These are phyloP conservation scores for Epinephelus lanceolatus DNA, from an alignment of 2,113 vertebrate genomes.

Conservation along the genomic window DNA sequence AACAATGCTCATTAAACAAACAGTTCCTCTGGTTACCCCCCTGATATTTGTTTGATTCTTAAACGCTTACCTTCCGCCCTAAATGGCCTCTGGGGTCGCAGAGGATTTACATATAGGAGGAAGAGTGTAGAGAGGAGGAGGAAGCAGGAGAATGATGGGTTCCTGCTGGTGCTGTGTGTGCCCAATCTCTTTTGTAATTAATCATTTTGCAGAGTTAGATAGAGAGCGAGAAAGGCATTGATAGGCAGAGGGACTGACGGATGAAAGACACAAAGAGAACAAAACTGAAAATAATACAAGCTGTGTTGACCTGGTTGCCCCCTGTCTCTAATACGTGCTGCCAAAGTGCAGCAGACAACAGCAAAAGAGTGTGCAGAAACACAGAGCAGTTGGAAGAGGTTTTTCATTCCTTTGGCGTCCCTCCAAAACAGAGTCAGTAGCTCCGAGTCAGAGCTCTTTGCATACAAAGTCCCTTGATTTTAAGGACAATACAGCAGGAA, in stretches of 20 bases:
- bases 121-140: constrained; percentile 13
- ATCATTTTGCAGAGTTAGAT: constrained; percentile 28
- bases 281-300: constrained; percentile 3
- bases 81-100: constrained; percentile 46
- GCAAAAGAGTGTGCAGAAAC: constrained; percentile 21
- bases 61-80: constrained; percentile 59
- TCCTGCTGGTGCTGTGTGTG: constrained; percentile 19
- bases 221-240: constrained; percentile 13
- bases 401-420: constrained; percentile 7
- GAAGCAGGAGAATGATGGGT: neutral
- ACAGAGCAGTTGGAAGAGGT: neutral
- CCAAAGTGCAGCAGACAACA: constrained; percentile 31
- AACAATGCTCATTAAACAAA: constrained; percentile 64
- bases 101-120: constrained; percentile 74
- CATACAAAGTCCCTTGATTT: neutral
- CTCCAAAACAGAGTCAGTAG: neutral
- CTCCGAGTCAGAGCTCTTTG: neutral
- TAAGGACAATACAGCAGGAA: neutral
- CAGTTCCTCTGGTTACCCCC: constrained; percentile 34
- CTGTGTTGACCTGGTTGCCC: constrained; percentile 29
- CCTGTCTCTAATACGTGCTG: constrained; percentile 1
- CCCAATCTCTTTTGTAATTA: constrained; percentile 30
- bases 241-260: neutral
- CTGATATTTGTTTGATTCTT: constrained; percentile 45
- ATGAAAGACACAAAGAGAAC: constrained; percentile 8